These are phyloP conservation scores for Graphium colonna DNA, from an alignment of 2,888 invertebrate genomes.

Conservation along the genomic window DNA sequence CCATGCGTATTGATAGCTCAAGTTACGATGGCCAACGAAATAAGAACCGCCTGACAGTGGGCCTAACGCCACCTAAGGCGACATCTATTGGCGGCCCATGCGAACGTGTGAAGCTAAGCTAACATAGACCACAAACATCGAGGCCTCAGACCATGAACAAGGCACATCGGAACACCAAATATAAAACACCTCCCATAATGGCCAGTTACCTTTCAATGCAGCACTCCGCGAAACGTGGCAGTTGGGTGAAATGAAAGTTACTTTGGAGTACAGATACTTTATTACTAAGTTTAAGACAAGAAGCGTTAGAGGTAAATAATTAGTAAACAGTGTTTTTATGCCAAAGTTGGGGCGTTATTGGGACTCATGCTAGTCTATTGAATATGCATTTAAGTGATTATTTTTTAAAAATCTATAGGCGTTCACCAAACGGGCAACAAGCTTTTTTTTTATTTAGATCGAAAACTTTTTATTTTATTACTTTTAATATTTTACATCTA, in stretches of 20 bases:
- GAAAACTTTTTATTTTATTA: conserved; percentile 35
- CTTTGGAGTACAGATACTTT: conserved; percentile 78
- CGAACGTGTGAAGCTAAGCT: conserved; percentile 55
- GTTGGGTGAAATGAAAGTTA: conserved; percentile 75
- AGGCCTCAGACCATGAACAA: conserved; percentile 31
- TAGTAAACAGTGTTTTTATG: conserved; percentile 28
- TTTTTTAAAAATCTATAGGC: conserved; percentile 46
- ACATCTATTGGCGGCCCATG: conserved; percentile 2
- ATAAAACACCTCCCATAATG: conserved; percentile 40
- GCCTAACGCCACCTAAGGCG: conserved; percentile 8
- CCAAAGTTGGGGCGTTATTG: conserved; percentile 29
- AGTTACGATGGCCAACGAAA: conserved; percentile 11
- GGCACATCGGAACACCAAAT: conserved; percentile 55
- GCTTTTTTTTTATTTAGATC: conserved; percentile 48
- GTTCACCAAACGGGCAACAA: conserved; percentile 61
- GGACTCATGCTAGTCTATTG: conserved; percentile 57
- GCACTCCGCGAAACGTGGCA: conserved; percentile 66
- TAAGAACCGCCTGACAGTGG: conserved; percentile 4
- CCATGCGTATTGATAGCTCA: background rate
- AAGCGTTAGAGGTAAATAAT: conserved; percentile 58
- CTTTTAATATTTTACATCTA: conserved; percentile 42
- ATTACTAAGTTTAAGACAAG: conserved; percentile 73
- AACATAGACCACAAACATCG: conserved; percentile 68
- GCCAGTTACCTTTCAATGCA: conserved; percentile 69
- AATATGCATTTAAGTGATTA: conserved; percentile 38